Percentiles rank a stretch among this genome's conserved stretches.
These are phyloP conservation scores for Bovichtus diacanthus DNA, from an alignment of 2,797 vertebrate genomes.

Conservation along the genomic window DNA sequence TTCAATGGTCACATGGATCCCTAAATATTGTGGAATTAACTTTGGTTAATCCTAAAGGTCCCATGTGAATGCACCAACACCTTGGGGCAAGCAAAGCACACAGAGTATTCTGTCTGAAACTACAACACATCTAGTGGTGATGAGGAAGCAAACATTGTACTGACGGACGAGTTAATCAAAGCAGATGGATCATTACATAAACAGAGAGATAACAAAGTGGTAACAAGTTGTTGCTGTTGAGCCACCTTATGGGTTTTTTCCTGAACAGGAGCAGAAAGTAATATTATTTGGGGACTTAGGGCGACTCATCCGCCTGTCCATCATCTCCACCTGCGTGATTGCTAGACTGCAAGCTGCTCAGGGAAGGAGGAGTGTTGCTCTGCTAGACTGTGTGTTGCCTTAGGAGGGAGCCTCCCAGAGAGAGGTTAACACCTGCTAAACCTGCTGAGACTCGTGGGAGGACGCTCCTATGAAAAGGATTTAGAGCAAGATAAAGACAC, in stretches of 20 bases:
- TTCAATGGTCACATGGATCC: not conserved
- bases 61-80: not conserved
- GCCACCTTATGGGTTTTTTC: constrained; percentile 8
- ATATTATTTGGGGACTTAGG: constrained; percentile 45
- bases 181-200: not conserved
- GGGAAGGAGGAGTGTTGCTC: constrained; percentile 68
- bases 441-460: constrained; percentile 64
- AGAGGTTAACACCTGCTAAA: constrained; percentile 77
- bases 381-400: constrained; percentile 62
- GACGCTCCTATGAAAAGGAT: constrained; percentile 54
- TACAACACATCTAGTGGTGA: not conserved
- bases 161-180: not conserved
- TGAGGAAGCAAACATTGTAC: not conserved
- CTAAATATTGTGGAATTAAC: not conserved
- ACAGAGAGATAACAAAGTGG: not conserved
- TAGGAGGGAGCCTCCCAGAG: constrained; percentile 56
- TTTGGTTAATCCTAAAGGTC: not conserved
- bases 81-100: not conserved
- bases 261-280: constrained; percentile 17
- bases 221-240: constrained; percentile 2
- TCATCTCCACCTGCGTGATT: constrained; percentile 63
- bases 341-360: constrained; percentile 63
- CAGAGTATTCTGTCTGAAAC: not conserved
- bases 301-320: constrained; percentile 43
- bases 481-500: constrained; percentile 35